A percentile compares a stretch with the other conserved stretches of the same genome.
Conservation (phyloP, 2,113 vertebrate genomes). For the Campylomormyrus numenius region DNA sequence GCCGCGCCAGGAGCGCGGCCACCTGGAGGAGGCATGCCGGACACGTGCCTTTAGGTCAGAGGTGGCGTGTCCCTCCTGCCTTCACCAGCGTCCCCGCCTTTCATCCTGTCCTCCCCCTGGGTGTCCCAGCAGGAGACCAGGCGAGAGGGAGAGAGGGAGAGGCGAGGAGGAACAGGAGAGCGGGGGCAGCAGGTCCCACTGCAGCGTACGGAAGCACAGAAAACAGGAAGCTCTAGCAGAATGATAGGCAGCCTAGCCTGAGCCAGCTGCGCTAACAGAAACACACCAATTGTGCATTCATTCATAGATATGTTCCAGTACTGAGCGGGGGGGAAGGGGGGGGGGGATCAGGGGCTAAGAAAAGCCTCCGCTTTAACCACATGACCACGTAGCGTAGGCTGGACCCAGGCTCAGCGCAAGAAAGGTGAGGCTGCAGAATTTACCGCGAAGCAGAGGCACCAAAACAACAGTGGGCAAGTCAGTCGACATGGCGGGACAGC, state of each 20-base stretch:
- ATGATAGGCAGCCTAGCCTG: constrained; percentile 25
- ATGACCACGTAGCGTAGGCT: neutral
- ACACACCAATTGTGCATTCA: neutral
- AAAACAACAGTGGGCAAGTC: neutral
- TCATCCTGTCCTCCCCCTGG: constrained; percentile 23
- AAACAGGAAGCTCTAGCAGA: constrained; percentile 26
- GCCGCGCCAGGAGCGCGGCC: neutral
- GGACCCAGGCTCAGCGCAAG: neutral
- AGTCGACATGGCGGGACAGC: neutral
- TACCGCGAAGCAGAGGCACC: neutral
- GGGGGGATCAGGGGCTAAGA: neutral
- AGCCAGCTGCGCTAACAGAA: constrained; percentile 37
- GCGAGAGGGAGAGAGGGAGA: constrained; percentile 28
- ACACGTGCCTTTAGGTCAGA: neutral
- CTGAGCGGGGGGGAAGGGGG: neutral
- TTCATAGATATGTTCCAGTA: constrained; percentile 4
- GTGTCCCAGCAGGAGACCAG: neutral
- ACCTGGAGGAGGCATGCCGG: neutral
- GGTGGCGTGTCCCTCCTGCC: constrained; percentile 12
- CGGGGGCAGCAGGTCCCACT: constrained; percentile 22
- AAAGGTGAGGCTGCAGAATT: neutral
- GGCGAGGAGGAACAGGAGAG: constrained; percentile 31
- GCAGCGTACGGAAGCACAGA: constrained; percentile 18
- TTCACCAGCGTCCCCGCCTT: constrained; percentile 37
- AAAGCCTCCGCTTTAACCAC: constrained; percentile 1